A percentile compares a stretch with the other conserved stretches of the same genome.
These are phyloP conservation scores for Pseudococcus viburni DNA, from an alignment of 2,888 invertebrate genomes.

Conservation along the genomic window DNA sequence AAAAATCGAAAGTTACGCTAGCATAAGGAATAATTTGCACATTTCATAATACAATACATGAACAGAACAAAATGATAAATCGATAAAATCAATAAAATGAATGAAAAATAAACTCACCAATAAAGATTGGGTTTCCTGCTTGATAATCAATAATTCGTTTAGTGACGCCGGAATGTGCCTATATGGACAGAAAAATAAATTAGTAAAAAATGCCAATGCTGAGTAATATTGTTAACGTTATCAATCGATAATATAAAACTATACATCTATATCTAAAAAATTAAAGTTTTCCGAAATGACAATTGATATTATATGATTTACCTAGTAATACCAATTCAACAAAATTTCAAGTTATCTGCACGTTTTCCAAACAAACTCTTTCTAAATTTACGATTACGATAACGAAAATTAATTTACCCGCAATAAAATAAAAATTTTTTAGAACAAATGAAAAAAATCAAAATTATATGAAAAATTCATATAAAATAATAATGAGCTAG, in stretches of 20 bases:
- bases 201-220: not conserved
- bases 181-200: constrained; percentile 15
- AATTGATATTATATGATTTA: not conserved
- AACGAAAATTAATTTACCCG: not conserved
- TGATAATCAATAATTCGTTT: not conserved
- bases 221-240: not conserved
- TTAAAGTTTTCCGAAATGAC: not conserved
- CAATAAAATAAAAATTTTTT: not conserved
- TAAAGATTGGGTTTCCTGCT: not conserved
- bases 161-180: not conserved
- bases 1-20: not conserved
- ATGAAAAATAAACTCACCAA: constrained; percentile 41
- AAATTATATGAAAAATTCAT: not conserved
- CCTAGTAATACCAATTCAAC: not conserved
- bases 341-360: not conserved
- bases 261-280: not conserved
- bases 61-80: not conserved
- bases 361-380: not conserved
- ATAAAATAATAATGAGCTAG: constrained; percentile 51
- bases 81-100: not conserved
- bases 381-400: not conserved
- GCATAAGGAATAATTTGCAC: not conserved
- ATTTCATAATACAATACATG: not conserved
- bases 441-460: not conserved
- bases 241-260: not conserved